These are phyloP conservation scores for Tuta absoluta DNA, from an alignment of 2,888 invertebrate species.

Conservation along the genomic window DNA sequence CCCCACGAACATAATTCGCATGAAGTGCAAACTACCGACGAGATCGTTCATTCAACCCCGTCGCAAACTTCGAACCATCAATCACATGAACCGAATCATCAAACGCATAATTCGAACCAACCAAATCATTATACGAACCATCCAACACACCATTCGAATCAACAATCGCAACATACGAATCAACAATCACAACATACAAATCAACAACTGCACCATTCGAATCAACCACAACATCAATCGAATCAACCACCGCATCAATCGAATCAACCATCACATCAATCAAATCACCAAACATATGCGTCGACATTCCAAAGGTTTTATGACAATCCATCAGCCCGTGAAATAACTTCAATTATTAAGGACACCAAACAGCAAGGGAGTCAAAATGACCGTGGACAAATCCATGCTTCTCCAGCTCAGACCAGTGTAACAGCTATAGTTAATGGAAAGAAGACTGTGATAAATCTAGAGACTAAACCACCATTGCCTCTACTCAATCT, in stretches of 20 bases:
- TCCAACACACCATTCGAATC: background rate
- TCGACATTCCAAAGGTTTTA: constrained; percentile 47
- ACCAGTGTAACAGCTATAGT: constrained; percentile 58
- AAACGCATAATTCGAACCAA: constrained; percentile 10
- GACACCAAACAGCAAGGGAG: constrained; percentile 36
- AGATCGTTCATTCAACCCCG: constrained; percentile 1
- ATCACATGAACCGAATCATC: background rate
- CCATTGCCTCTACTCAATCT: constrained; percentile 65
- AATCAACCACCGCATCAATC: background rate
- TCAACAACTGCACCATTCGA: background rate
- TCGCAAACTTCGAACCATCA: constrained; percentile 4
- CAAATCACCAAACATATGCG: constrained; percentile 25
- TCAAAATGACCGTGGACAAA: constrained; percentile 43
- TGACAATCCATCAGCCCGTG: constrained; percentile 36
- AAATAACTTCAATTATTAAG: constrained; percentile 7
- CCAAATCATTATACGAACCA: background rate
- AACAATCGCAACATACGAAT: background rate
- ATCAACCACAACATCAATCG: background rate
- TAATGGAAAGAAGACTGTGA: constrained; percentile 63
- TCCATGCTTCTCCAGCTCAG: constrained; percentile 51
- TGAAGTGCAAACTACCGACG: background rate
- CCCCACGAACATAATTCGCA: constrained; percentile 32
- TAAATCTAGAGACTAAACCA: constrained; percentile 63
- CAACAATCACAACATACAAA: background rate
- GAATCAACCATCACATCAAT: background rate